Evolutionary conservation across 2,113 vertebrate species (phyloP).

Genomic region (sheep (Ovis aries)): ARS-UI_Ramb_v3.0 NC_056056.1:142104501-142105000

Average conservation of each 20-base stretch:
- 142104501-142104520: background rate
- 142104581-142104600: background rate
- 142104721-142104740: too few species aligned
- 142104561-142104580: background rate
- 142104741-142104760: too few species aligned
- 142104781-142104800: too few species aligned
- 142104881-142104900: too few species aligned
- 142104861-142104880: too few species aligned
- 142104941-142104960: background rate
- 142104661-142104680: background rate
- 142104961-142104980: background rate
- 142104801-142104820: too few species aligned
- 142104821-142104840: too few species aligned
- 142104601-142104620: background rate
- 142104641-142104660: background rate
- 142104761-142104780: too few species aligned
- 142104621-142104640: background rate
- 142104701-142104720: too few species aligned
- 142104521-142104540: background rate
- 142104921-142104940: too few species aligned
- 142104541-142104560: background rate
- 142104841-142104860: accelerated
- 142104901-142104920: too few species aligned
- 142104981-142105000: background rate
- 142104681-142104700: too few species aligned